These are phyloP conservation scores for Callorhinus ursinus DNA, from an alignment of 2,113 vertebrate species.

Conservation along the genomic window DNA sequence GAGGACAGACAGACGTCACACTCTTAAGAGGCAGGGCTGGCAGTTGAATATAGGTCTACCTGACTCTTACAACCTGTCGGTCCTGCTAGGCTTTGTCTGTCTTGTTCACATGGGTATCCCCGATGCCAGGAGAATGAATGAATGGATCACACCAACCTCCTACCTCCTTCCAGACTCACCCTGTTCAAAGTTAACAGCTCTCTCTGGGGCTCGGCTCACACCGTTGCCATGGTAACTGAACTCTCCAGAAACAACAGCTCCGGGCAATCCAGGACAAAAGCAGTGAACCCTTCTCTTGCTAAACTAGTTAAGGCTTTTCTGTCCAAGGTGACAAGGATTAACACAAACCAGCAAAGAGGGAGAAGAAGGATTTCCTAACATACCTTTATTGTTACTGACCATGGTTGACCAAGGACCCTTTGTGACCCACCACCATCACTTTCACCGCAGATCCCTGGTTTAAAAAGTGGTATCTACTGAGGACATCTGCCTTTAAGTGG, in stretches of 20 bases:
- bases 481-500: neutral
- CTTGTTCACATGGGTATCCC: neutral
- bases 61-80: neutral
- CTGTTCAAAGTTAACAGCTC: neutral
- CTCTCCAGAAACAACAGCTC: conserved; percentile 37
- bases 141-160: neutral
- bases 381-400: neutral
- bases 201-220: neutral
- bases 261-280: neutral
- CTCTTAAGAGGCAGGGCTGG: neutral
- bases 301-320: neutral
- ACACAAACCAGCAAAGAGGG: neutral
- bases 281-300: neutral
- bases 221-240: neutral
- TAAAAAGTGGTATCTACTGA: neutral
- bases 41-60: neutral
- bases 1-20: no score
- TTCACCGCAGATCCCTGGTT: neutral
- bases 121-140: neutral
- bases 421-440: neutral
- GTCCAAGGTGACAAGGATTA: neutral
- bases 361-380: neutral
- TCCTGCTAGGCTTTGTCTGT: neutral
- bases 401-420: neutral
- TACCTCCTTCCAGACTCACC: neutral